These are phyloP conservation scores for Drosophila tani DNA, from an alignment of 1,140 invertebrate species.

Conservation along the genomic window DNA sequence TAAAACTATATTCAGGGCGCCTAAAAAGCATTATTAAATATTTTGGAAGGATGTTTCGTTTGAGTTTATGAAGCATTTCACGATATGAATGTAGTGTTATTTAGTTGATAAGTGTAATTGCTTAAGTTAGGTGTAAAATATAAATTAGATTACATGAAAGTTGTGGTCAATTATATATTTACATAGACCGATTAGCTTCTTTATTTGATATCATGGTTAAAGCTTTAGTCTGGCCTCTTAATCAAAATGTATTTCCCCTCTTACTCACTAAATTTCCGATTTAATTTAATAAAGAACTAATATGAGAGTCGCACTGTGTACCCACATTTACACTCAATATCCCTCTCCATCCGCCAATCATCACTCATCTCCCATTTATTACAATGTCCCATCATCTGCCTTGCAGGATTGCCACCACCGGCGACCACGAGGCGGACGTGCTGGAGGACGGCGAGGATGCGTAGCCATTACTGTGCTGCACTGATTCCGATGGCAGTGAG, in stretches of 20 bases:
- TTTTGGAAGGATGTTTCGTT: background rate
- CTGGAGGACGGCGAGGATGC: constrained; percentile 78
- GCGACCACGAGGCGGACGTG: constrained; percentile 64
- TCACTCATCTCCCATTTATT: constrained; percentile 40
- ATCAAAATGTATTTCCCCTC: background rate
- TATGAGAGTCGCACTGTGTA: constrained; percentile 13
- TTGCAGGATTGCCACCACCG: constrained; percentile 70
- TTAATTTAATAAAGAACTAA: background rate
- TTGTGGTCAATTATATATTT: no score
- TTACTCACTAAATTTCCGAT: background rate
- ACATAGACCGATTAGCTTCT: background rate
- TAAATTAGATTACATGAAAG: background rate
- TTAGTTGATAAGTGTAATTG: background rate
- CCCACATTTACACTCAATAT: background rate
- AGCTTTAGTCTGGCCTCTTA: background rate
- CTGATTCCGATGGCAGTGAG: constrained; percentile 78
- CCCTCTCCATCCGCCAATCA: background rate
- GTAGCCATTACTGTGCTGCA: constrained; percentile 84
- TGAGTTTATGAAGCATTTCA: background rate
- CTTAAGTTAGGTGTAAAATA: background rate
- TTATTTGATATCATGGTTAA: no score
- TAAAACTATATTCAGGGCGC: no score
- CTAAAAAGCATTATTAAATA: no score
- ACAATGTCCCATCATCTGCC: constrained; percentile 23
- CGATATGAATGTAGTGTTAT: background rate